Conservation (phyloP, 2,888 invertebrate species). For the Drosophila barbarae region DNA sequence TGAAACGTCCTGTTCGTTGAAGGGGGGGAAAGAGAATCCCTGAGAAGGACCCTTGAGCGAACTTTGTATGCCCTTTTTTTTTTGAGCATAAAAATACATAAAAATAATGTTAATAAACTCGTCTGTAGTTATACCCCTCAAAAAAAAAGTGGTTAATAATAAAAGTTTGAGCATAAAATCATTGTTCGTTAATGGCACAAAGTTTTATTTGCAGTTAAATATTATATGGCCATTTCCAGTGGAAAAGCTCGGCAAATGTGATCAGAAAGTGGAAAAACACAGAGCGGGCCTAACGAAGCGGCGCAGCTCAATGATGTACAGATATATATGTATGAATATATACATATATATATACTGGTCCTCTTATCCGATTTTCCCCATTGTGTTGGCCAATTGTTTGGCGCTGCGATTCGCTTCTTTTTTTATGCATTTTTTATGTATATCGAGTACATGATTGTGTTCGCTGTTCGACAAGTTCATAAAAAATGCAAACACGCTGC, state of each 20-base stretch:
- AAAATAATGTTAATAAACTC: background rate
- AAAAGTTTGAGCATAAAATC: background rate
- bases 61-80: conserved; percentile 25
- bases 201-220: background rate
- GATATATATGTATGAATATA: too few species aligned
- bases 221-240: background rate
- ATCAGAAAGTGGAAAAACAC: conserved; percentile 21
- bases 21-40: conserved; percentile 2
- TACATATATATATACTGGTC: background rate
- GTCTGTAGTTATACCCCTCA: background rate
- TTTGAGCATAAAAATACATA: background rate
- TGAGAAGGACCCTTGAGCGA: conserved; percentile 1
- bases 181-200: background rate
- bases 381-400: conserved; percentile 50
- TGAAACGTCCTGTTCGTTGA: conserved; percentile 57
- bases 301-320: conserved; percentile 6
- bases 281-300: conserved; percentile 5
- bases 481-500: conserved; percentile 68
- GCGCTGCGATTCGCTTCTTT: conserved; percentile 25
- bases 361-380: conserved; percentile 33
- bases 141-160: background rate
- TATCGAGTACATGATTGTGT: conserved; percentile 59
- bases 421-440: conserved; percentile 70
- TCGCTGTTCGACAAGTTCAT: conserved; percentile 69
- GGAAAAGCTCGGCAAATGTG: conserved; percentile 1